Conservation (phyloP, 1,140 invertebrate species). For the Drosophila prosaltans region DNA sequence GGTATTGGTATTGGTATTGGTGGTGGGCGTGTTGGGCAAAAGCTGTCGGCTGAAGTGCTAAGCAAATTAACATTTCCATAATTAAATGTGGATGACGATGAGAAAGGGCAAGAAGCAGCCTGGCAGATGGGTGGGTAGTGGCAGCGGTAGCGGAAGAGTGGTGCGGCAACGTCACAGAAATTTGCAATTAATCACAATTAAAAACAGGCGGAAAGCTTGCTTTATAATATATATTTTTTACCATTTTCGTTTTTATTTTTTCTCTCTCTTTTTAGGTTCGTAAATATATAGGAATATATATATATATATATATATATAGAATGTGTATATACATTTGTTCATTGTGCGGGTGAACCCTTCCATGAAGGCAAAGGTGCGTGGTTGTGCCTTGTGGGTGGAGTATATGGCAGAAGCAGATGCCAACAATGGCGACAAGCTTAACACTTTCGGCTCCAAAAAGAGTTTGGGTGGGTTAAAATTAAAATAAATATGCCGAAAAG, state of each 20-base stretch:
- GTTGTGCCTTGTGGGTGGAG: constrained; percentile 11
- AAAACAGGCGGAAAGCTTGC: constrained; percentile 43
- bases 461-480: constrained; percentile 40
- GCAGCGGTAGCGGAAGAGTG: neutral
- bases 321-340: constrained; percentile 19
- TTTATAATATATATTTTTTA: constrained; percentile 14
- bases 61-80: constrained; percentile 80
- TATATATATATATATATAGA: constrained; percentile 3
- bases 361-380: constrained; percentile 36
- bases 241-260: neutral
- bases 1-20: neutral
- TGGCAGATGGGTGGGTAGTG: too few species aligned
- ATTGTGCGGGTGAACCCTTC: constrained; percentile 28
- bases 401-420: constrained; percentile 40
- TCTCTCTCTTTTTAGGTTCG: too few species aligned
- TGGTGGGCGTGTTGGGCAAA: neutral
- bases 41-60: constrained; percentile 62
- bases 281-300: neutral
- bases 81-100: constrained; percentile 71
- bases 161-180: constrained; percentile 33
- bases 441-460: constrained; percentile 27
- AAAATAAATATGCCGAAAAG: constrained; percentile 43
- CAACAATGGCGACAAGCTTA: constrained; percentile 52
- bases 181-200: constrained; percentile 64
- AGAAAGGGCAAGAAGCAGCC: constrained; percentile 13